These are phyloP conservation scores for Hermetia illucens DNA, from an alignment of 1,140 invertebrate genomes.

Conservation along the genomic window DNA sequence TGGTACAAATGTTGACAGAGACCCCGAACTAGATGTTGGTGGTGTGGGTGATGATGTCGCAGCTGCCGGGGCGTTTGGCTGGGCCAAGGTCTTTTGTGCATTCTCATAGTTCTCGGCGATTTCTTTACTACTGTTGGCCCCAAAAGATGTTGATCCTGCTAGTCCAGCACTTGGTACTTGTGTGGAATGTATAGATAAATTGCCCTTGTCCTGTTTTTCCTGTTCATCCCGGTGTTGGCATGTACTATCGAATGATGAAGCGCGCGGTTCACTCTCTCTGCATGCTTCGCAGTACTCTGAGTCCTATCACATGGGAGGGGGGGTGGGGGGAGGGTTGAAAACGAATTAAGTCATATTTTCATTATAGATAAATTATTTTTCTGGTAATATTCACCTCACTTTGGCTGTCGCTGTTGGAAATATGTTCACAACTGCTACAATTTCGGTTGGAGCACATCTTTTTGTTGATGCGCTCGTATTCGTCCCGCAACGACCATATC, in stretches of 20 bases:
- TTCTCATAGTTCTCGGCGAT: conserved; percentile 11
- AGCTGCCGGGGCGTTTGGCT: no score
- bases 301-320: conserved; percentile 14
- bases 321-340: conserved; percentile 13
- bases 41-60: no score
- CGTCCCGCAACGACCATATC: conserved; percentile 73
- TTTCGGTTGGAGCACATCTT: conserved; percentile 40
- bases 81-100: conserved; percentile 2
- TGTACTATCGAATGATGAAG: no score
- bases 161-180: conserved; percentile 21
- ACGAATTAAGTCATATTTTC: conserved; percentile 7
- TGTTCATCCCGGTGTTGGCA: conserved; percentile 15
- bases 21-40: no score
- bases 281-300: conserved; percentile 34
- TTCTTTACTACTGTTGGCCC: conserved; percentile 13
- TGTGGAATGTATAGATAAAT: no score
- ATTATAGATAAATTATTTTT: conserved; percentile 4
- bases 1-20: no score
- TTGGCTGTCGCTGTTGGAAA: conserved; percentile 21
- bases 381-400: conserved; percentile 20
- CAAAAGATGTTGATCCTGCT: conserved; percentile 18
- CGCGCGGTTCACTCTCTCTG: conserved; percentile 17
- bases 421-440: conserved; percentile 11
- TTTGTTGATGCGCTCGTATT: conserved; percentile 72
- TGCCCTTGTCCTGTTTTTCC: no score